Base-by-base conservation (phyloP, 23 tunicate species). In the Ciona savignyi region DNA sequence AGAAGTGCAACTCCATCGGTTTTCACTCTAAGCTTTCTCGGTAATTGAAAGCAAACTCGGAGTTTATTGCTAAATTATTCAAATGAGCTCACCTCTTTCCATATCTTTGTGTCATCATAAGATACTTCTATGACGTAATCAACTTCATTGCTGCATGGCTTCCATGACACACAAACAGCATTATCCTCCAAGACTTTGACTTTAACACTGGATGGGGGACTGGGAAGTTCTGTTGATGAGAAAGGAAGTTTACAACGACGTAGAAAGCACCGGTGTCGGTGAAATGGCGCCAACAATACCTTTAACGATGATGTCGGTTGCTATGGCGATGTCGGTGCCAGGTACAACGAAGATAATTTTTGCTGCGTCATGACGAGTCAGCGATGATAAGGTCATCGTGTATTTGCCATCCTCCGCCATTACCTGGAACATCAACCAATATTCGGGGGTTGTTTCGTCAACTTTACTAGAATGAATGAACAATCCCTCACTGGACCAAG, bases 71-170 rank as follows among this genome's bases (percentile, higher is more conserved):
- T 6, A 42, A 42, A 42, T 15, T 6, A 42, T 42, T 42, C 9
- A 22, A 63, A 4, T 42, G 6, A 63, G 22, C 74, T 72, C 26
- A 72, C 76, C 26, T 72, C 76, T 72, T 72, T 72, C 76, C 76
- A 72, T 48, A 25, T 32, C 1, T 72, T 49, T 24, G 32, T 25
- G 48, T 72, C 35, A 24, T 72, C 76, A 23, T n/a, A 49, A 49
- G 1, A 72, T 26, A 48, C 63, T 42, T 72, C 76, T 25, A 72
- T 51, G 51, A 62, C 51, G 60, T 63, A 74, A 61, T 32, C 23
- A 4, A 61, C 48, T 2, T 63, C 70, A 28, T 63, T 60, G 28
- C 0, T 15, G 25, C 25, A 1, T 20, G 77, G 66, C 51, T 73
- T 60, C 77, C 77, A 75, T 29, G 51, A 32, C 9, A 75, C 6